Conservation (phyloP, 2,113 vertebrate species). For the Myiopsitta monachus region DNA sequence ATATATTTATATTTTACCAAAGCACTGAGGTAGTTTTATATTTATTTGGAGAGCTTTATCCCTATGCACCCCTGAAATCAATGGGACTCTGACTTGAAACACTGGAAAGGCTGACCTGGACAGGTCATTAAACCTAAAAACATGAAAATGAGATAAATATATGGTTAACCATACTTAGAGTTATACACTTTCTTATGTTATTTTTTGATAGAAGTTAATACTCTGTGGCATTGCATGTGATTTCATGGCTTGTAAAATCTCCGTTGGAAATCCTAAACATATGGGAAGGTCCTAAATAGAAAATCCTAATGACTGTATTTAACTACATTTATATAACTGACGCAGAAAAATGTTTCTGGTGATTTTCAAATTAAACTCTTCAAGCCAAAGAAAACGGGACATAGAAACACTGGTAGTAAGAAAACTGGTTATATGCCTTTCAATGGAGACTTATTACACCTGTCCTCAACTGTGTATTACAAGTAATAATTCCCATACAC, state of each 20-base stretch:
- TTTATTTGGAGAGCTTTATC: background rate
- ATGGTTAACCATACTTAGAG: background rate
- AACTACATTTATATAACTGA: background rate
- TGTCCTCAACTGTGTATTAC: background rate
- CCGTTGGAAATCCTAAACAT: background rate
- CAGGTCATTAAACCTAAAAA: background rate
- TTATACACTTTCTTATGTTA: background rate
- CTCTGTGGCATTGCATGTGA: background rate
- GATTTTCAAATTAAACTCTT: background rate
- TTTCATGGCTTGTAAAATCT: conserved; percentile 12
- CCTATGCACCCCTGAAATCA: background rate
- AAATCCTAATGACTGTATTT: background rate
- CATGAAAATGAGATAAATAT: background rate
- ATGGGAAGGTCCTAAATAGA: background rate
- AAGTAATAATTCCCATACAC: background rate
- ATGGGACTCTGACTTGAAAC: background rate
- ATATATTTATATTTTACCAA: background rate
- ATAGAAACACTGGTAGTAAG: background rate
- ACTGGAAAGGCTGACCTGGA: background rate
- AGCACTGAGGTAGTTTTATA: background rate
- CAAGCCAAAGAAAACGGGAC: background rate
- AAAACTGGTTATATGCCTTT: background rate
- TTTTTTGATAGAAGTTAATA: background rate
- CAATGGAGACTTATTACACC: background rate
- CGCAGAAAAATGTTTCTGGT: background rate